phyloP scores from a whole-genome alignment of 2,797 vertebrate genomes.

The Anas acuta region DNA sequence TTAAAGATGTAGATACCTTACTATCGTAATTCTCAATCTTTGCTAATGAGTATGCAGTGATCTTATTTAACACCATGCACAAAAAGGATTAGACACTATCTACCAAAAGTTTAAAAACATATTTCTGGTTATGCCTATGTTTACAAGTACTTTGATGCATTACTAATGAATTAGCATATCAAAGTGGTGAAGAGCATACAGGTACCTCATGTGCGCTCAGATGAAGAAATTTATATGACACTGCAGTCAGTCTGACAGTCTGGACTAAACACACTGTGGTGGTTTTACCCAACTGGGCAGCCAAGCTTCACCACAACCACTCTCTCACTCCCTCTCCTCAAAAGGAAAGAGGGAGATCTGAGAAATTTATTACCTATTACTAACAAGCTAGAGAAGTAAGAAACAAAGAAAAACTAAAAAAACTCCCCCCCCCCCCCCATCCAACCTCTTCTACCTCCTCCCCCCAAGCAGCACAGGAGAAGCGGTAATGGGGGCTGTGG shows the following conservation, averaged over 20 bases:
- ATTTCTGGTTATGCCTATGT: background rate
- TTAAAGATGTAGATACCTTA: background rate
- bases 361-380: no score
- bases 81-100: background rate
- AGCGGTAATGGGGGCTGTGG: no score
- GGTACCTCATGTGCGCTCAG: background rate
- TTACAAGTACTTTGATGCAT: background rate
- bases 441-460: no score
- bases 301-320: no score
- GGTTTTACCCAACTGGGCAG: no score
- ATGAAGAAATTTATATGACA: background rate
- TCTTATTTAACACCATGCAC: background rate
- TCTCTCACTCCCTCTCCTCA: no score
- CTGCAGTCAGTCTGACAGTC: background rate
- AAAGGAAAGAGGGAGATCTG: no score
- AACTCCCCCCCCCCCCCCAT: no score
- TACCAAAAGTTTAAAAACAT: background rate
- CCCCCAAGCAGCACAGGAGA: no score
- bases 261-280: background rate
- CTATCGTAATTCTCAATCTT: background rate
- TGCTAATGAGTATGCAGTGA: background rate
- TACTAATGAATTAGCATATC: background rate
- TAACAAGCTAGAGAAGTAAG: no score
- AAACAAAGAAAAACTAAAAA: no score
- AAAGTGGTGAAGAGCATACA: background rate